These are phyloP conservation scores for Lophotis ruficrista DNA, from an alignment of 2,113 vertebrate genomes.

Conservation along the genomic window DNA sequence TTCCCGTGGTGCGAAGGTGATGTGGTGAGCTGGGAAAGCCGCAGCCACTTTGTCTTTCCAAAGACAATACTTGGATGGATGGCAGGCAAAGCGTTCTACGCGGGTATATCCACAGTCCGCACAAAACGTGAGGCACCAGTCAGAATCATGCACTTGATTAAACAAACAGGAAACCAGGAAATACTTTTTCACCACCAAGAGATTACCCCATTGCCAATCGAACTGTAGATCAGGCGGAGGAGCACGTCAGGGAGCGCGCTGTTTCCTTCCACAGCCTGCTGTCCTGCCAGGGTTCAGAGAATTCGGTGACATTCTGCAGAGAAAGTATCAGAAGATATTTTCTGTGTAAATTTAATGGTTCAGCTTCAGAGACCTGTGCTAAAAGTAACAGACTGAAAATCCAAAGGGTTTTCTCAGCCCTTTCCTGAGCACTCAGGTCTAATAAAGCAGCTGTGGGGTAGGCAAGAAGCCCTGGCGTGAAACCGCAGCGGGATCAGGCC, in stretches of 20 bases:
- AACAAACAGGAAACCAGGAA: background rate
- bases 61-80: background rate
- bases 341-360: background rate
- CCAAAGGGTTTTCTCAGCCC: background rate
- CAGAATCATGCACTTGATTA: background rate
- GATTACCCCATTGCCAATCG: background rate
- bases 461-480: background rate
- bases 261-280: background rate
- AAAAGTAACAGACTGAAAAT: background rate
- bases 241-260: background rate
- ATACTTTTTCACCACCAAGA: background rate
- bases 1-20: background rate
- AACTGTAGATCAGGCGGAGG: background rate
- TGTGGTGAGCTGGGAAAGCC: background rate
- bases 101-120: background rate
- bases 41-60: background rate
- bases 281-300: background rate
- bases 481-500: background rate
- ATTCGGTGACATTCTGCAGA: background rate
- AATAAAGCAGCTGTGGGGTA: background rate
- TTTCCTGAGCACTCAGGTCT: accelerated
- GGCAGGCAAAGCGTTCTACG: background rate
- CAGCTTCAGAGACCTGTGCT: background rate
- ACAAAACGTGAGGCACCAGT: background rate
- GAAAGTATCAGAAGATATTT: background rate